Evolutionary conservation across 2,888 invertebrate species (phyloP).

Genomic region (Ochlodes sylvanus): DNA sequence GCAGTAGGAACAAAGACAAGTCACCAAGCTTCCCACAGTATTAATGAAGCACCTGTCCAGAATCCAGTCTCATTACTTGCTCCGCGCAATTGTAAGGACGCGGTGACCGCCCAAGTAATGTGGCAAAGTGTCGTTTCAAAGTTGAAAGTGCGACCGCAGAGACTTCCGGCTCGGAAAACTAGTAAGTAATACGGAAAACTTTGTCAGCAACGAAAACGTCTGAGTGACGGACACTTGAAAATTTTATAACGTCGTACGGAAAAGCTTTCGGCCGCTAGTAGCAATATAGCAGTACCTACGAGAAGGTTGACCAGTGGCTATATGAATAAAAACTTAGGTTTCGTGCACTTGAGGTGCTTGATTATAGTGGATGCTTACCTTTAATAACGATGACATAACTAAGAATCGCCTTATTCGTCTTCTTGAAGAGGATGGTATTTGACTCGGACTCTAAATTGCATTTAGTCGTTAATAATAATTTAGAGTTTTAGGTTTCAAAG

Average conservation of each 20-base stretch:
- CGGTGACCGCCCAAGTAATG: conserved; percentile 49
- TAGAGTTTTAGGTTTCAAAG: too few species aligned
- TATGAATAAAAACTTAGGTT: too few species aligned
- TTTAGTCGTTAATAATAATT: too few species aligned
- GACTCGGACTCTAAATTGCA: too few species aligned
- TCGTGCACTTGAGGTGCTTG: too few species aligned
- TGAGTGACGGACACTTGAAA: conserved; percentile 50
- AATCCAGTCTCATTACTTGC: conserved; percentile 49
- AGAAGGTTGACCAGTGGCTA: too few species aligned
- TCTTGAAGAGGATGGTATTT: too few species aligned
- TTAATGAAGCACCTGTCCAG: conserved; percentile 40
- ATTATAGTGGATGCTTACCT: too few species aligned
- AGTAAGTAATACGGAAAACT: conserved; percentile 49
- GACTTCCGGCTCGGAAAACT: conserved; percentile 49
- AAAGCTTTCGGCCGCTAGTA: not conserved
- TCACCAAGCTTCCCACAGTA: conserved; percentile 43
- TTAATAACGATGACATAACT: too few species aligned
- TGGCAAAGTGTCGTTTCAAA: conserved; percentile 59
- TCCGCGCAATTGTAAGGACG: conserved; percentile 45
- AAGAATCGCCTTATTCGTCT: too few species aligned
- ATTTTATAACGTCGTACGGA: conserved; percentile 34
- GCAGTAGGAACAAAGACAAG: conserved; percentile 40
- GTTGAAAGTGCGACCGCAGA: conserved; percentile 51
- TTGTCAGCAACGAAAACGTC: conserved; percentile 50
- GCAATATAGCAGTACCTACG: not conserved